Base-by-base conservation (phyloP, 2,797 vertebrate genomes). In the Dallia pectoralis region DNA sequence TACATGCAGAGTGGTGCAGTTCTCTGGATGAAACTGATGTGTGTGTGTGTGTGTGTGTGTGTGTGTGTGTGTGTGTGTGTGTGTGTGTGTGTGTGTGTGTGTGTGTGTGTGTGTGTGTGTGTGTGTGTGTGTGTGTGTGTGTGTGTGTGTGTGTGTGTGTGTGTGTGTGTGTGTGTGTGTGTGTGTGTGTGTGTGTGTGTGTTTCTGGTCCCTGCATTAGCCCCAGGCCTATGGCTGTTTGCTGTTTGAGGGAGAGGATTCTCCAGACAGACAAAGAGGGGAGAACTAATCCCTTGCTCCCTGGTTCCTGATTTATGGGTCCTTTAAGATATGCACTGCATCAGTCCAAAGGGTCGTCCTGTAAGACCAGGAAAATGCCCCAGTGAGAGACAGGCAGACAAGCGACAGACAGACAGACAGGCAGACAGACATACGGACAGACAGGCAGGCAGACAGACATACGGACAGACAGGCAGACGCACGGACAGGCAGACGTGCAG, bases 251-350 rank as follows among this genome's bases (percentile, higher is more conserved):
- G 75, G 33, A 49, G 66, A 77, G 70, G 70, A 82, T 63, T 79
- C 56, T 56, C 79, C 71, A 73, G 69, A 75, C 74, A 76, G 25
- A n/a, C 72, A 77, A 73, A 82, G 80, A 75, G 86, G 85, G 75
- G 74, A 71, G 72, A 69, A 72, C 78, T 53, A 40, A 74, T 65
- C 64, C 66, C 73, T 70, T 49, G 44, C 73, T 47, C 70, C 81
- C 75, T 74, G 47, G 61, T 77, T 48, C 75, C 70, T 89, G 87
- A 89, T 90, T 79, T 71, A 87, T 86, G 72, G 64, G 44, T 4
- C 70, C 73, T 74, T 82, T 72, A 75, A 73, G 70, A 59, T 25
- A 77, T 67, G 76, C 66, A 64, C 71, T 72, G 70, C 76, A 59
- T 70, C 71, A 70, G 67, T 75, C 27, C 72, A 72, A 25, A 25